These are phyloP conservation scores for Pandemis corylana DNA, from an alignment of 2,888 invertebrate genomes.

Conservation along the genomic window DNA sequence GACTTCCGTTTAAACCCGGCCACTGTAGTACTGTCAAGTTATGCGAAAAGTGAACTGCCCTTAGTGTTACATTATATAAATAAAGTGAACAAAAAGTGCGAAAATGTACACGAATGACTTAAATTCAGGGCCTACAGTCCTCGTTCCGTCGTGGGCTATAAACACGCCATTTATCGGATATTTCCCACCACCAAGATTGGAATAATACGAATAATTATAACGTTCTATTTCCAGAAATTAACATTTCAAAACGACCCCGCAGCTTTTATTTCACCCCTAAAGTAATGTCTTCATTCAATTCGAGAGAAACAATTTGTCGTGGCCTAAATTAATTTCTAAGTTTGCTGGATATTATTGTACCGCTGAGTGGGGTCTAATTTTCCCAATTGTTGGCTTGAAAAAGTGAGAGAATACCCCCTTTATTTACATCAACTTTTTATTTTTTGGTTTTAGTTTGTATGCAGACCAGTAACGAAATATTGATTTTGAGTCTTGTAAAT, in stretches of 20 bases:
- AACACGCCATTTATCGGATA: constrained; percentile 31
- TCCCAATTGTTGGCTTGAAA: constrained; percentile 49
- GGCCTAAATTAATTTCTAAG: constrained; percentile 68
- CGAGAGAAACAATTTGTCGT: constrained; percentile 64
- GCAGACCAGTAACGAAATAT: background rate
- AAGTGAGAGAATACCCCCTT: constrained; percentile 45
- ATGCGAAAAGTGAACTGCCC: too few species aligned
- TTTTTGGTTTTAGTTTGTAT: constrained; percentile 5
- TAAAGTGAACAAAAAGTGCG: background rate
- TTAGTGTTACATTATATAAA: too few species aligned
- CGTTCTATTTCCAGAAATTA: constrained; percentile 56
- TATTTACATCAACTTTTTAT: constrained; percentile 40
- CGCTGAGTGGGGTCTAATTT: constrained; percentile 58
- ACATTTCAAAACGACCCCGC: constrained; percentile 59
- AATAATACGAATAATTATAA: constrained; percentile 45
- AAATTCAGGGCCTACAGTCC: background rate
- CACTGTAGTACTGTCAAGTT: too few species aligned
- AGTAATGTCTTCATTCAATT: constrained; percentile 67
- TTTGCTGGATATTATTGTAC: constrained; percentile 58
- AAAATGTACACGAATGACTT: background rate
- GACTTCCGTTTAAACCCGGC: too few species aligned
- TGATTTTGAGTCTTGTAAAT: background rate
- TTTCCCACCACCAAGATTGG: constrained; percentile 17
- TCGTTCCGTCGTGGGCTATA: background rate
- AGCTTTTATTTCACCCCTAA: constrained; percentile 57